Percentiles rank a stretch among this genome's conserved stretches.
Evolutionary conservation across 2,888 invertebrate species (phyloP).

Genomic region (Noctua comes): DNA sequence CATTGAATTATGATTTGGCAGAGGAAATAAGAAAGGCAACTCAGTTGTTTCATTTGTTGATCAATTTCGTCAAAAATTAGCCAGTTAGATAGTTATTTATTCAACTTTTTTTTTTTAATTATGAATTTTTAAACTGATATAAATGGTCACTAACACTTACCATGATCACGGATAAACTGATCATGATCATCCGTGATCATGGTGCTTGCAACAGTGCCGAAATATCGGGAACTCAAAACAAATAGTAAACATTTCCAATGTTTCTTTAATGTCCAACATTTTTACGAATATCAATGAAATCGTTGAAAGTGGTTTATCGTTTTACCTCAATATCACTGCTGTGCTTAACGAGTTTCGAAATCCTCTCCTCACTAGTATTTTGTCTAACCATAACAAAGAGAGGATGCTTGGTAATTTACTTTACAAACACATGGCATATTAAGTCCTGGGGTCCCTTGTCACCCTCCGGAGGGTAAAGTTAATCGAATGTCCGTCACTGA

Average conservation of each 20-base stretch:
- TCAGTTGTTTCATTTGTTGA: not conserved
- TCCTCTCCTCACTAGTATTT: not conserved
- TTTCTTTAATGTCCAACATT: not conserved
- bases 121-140: too few species aligned
- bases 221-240: too few species aligned
- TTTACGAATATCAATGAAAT: not conserved
- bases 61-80: not conserved
- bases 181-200: too few species aligned
- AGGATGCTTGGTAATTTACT: conserved; percentile 48
- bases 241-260: too few species aligned
- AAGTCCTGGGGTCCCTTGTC: conserved; percentile 40
- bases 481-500: conserved; percentile 57
- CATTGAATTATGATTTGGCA: not conserved
- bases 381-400: not conserved
- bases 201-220: too few species aligned
- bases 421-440: conserved; percentile 45
- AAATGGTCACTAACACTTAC: too few species aligned
- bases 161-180: too few species aligned
- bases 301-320: not conserved
- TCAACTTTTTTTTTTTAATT: too few species aligned
- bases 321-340: not conserved
- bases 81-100: not conserved
- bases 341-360: not conserved
- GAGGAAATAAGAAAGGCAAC: not conserved
- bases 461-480: conserved; percentile 52